Evolutionary conservation across 2,113 vertebrate genomes (phyloP), one percentile per base, ranked within the genome.

Genomic region (Protobothrops flavoviridis): DNA sequence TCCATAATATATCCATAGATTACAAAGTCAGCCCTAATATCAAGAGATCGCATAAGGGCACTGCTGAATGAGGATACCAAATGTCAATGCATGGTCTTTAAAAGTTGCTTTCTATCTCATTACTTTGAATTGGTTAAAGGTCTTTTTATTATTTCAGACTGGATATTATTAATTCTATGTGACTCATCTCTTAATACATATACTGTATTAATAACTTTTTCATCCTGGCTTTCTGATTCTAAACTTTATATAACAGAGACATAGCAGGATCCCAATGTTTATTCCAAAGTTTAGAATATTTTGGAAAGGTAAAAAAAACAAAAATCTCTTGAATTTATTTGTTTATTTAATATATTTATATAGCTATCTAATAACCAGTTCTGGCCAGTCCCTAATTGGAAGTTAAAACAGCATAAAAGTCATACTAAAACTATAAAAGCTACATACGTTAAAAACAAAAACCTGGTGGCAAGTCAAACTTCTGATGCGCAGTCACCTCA

Each of bases 1-100:
- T 33, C 64, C n/a, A 74, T 74, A 74, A 81, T 39, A 90, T 91
- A 93, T 91, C 92, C 95, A 92, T 91, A 74, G 86, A 48, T 92
- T 87, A 57, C 21, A 90, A 81, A 81, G 33, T 39, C 33, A 81
- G 3, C 69, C 33, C 57, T 11, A 94, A 91, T 26, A 93, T 91
- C 91, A 95, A 93, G 89, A 85, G 88, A 81, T 92, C 87, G 33
- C n/a, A 86, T 50, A 93, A 90, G 87, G 90, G 87, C 0, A 0
- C 2, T 45, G 1, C 7, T 87, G 48, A 90, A 87, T 61, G 43
- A 94, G 29, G 57, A 81, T 69, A 56, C 85, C 88, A 94, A 94
- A 94, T 92, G 81, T 81, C 91, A 92, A 85, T 39, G 20, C 39
- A 17, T 23, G 92, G 91, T 88, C 5, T 91, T 90, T 90, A 13